A percentile compares a stretch with the other conserved stretches of the same genome.
Evolutionary conservation across 2,888 invertebrate genomes (phyloP).

Genomic region (Amblyteles armatorius): DNA sequence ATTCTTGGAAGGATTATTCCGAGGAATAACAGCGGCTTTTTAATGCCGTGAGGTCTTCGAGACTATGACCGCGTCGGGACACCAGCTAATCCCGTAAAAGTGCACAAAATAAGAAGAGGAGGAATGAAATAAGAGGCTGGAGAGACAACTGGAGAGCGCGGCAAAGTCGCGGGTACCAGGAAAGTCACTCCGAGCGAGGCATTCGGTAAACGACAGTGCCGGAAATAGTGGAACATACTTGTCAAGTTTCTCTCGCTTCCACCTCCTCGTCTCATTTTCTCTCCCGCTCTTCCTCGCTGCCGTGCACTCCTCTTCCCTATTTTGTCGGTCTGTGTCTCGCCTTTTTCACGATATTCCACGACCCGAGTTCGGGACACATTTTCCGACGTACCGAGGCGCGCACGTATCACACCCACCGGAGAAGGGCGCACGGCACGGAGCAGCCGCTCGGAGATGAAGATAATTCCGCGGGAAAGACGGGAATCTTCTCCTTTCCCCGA

Average conservation of each 20-base stretch:
- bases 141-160: slow-evolving; percentile 31
- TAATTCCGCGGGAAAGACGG: not conserved
- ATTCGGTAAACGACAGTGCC: slow-evolving; percentile 62
- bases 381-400: slow-evolving; percentile 13
- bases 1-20: slow-evolving; percentile 35
- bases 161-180: slow-evolving; percentile 55
- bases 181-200: slow-evolving; percentile 68
- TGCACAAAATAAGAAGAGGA: slow-evolving; percentile 47
- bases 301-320: slow-evolving; percentile 17
- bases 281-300: slow-evolving; percentile 3
- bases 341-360: slow-evolving; percentile 42
- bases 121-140: slow-evolving; percentile 21
- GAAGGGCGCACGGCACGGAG: slow-evolving; percentile 17
- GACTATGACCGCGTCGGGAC: slow-evolving; percentile 27
- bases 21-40: slow-evolving; percentile 44
- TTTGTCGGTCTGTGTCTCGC: slow-evolving; percentile 27
- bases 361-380: slow-evolving; percentile 33
- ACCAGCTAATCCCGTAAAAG: slow-evolving; percentile 57
- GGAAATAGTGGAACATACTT: slow-evolving; percentile 64
- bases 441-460: slow-evolving; percentile 6
- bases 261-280: not conserved
- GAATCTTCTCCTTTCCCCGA: slow-evolving; percentile 21
- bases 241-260: slow-evolving; percentile 53
- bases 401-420: slow-evolving; percentile 25
- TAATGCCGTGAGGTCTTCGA: slow-evolving; percentile 9